phyloP scores from a whole-genome alignment of 2,113 vertebrate species.

The Gobiocypris rarus region DNA sequence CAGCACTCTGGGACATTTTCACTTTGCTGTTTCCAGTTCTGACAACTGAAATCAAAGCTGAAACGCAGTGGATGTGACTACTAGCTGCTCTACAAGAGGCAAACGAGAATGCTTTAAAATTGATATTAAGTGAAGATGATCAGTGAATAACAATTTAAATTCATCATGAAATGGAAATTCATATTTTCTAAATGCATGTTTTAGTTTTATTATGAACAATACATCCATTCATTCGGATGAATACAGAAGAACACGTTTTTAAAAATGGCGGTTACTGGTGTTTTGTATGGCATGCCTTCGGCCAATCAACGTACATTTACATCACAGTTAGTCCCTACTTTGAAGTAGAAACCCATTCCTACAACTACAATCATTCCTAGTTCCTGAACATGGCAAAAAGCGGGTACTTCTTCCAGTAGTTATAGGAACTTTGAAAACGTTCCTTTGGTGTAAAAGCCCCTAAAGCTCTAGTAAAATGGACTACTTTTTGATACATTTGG shows the following conservation, averaged over 20 bases:
- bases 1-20: slow-evolving; percentile 1
- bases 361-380: no score
- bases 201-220: background rate
- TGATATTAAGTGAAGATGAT: background rate
- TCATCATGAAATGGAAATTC: background rate
- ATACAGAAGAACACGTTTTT: background rate
- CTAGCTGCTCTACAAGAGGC: background rate
- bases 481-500: background rate
- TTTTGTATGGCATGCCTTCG: no score
- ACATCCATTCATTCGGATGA: background rate
- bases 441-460: no score
- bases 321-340: no score
- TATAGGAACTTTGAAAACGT: no score
- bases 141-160: background rate
- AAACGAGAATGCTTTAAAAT: background rate
- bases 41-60: background rate
- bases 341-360: no score
- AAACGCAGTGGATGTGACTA: background rate
- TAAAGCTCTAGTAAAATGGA: background rate
- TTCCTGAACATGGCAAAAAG: no score
- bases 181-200: background rate
- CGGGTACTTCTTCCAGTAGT: no score
- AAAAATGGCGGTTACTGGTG: no score
- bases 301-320: no score
- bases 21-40: background rate